These are phyloP conservation scores for Drosophila maculinotata DNA, from an alignment of 2,888 invertebrate species.

Conservation along the genomic window DNA sequence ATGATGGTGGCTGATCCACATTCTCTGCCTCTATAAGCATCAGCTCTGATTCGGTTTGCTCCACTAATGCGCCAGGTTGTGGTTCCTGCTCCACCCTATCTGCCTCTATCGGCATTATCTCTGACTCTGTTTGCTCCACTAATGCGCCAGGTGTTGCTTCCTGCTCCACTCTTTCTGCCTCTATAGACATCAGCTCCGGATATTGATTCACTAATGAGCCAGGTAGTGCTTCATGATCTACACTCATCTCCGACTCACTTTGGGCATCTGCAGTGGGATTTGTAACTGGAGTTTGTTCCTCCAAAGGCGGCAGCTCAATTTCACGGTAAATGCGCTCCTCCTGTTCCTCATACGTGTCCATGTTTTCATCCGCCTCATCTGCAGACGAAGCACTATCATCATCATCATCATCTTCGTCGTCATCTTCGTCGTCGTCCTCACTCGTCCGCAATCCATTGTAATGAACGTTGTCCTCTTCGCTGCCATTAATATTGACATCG, in stretches of 20 bases:
- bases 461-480: slow-evolving; percentile 27
- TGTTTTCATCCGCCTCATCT: slow-evolving; percentile 64
- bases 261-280: slow-evolving; percentile 4
- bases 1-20: too few species aligned
- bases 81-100: neutral
- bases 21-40: too few species aligned
- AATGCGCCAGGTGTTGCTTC: neutral
- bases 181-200: neutral
- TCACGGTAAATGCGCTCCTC: slow-evolving; percentile 68
- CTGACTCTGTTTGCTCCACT: neutral
- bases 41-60: neutral
- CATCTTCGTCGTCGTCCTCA: slow-evolving; percentile 32
- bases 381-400: slow-evolving; percentile 58
- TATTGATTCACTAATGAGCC: neutral
- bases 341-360: slow-evolving; percentile 49
- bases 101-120: neutral
- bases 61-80: neutral
- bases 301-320: slow-evolving; percentile 57
- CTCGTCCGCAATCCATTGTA: slow-evolving; percentile 46
- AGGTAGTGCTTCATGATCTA: neutral
- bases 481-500: slow-evolving; percentile 52
- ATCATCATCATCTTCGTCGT: slow-evolving; percentile 37
- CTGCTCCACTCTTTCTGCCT: neutral
- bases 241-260: neutral
- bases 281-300: slow-evolving; percentile 13